A percentile compares a stretch with the other conserved stretches of the same genome.
Evolutionary conservation across 1,140 invertebrate species (phyloP).

Genomic region (Hormaphis cornu): DNA sequence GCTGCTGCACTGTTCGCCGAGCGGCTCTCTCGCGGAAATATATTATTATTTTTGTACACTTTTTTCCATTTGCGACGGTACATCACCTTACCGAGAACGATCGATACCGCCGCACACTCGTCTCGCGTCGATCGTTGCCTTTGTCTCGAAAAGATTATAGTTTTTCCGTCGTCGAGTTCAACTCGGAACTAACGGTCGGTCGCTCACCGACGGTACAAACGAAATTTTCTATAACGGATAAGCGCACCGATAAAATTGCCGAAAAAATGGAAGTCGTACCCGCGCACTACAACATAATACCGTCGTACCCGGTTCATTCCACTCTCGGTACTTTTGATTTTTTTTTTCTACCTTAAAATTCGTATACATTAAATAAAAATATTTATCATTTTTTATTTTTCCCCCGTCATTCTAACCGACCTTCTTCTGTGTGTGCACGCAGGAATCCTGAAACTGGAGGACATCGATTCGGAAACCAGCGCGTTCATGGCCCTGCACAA

Average conservation of each 20-base stretch:
- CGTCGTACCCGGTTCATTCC: constrained; percentile 25
- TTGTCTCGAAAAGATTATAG: too few species aligned
- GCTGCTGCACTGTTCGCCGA: neutral
- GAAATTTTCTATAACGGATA: neutral
- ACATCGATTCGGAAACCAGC: constrained; percentile 35
- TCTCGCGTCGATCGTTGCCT: too few species aligned
- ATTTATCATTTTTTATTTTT: neutral
- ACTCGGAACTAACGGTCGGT: too few species aligned
- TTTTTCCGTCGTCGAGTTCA: neutral
- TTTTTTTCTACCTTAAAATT: neutral
- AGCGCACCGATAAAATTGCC: neutral
- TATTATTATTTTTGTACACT: too few species aligned
- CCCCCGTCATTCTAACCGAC: neutral
- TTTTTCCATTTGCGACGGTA: too few species aligned
- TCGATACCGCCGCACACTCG: too few species aligned
- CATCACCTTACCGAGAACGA: too few species aligned
- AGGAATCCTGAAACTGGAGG: constrained; percentile 34
- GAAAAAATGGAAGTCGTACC: constrained; percentile 30
- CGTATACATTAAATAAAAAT: neutral
- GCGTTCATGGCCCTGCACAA: constrained; percentile 50
- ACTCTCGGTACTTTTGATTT: constrained; percentile 8
- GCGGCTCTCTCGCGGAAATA: too few species aligned
- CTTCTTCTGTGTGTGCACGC: constrained; percentile 3
- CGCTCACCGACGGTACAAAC: too few species aligned
- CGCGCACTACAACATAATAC: constrained; percentile 15